Evolutionary conservation across 2,113 vertebrate species (phyloP).

Genomic region (Heterocephalus glaber): DNA sequence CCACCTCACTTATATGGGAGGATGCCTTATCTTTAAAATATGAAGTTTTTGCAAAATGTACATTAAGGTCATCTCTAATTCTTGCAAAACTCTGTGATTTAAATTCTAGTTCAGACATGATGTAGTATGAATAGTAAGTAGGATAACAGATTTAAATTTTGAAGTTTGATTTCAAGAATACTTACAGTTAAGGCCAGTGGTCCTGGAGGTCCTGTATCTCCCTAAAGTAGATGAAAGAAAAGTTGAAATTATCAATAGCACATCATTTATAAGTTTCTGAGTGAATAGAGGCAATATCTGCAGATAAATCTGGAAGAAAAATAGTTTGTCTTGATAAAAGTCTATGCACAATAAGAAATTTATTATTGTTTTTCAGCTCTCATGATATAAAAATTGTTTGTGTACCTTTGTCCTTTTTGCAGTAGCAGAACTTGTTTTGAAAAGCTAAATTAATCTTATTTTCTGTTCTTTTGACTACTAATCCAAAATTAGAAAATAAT

Average conservation of each 20-base stretch:
- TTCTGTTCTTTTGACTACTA: conserved; percentile 71
- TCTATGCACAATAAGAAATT: neutral
- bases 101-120: conserved; percentile 10
- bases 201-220: conserved; percentile 87
- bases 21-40: neutral
- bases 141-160: neutral
- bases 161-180: conserved; percentile 61
- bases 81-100: neutral
- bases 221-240: conserved; percentile 81
- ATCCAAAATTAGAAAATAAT: conserved; percentile 76
- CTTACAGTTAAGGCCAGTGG: conserved; percentile 85
- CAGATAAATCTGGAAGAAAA: conserved; percentile 17
- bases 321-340: conserved; percentile 50
- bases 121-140: neutral
- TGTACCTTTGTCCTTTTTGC: neutral
- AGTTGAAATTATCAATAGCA: conserved; percentile 37
- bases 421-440: conserved; percentile 55
- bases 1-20: neutral
- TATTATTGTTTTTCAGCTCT: neutral
- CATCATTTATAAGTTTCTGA: conserved; percentile 43
- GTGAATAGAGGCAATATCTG: conserved; percentile 34
- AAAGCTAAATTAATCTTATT: conserved; percentile 74
- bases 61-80: neutral
- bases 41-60: neutral
- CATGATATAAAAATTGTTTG: conserved; percentile 56